Base-by-base conservation (phyloP, 2,888 invertebrate species). In the Pantelozetes paolii region DNA sequence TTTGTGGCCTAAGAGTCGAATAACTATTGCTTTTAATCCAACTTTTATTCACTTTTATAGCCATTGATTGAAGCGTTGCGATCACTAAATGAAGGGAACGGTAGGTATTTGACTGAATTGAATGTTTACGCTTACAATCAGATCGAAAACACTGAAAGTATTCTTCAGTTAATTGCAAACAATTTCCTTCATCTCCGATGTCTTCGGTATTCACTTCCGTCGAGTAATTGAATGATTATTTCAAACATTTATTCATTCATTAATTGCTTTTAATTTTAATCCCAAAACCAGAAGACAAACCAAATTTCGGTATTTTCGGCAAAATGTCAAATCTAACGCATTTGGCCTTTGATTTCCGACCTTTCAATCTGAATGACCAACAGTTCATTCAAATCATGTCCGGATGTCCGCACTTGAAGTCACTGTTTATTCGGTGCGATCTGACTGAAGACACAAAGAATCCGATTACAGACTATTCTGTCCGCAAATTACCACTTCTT, bases 71-170 rank as follows among this genome's bases (percentile, higher is more conserved):
- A 67, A 18, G 8, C 5, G 2, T 67, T 67, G 23, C 2, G 3
- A 26, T 40, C 2, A 23, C 23, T 67, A 23, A 67, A 20, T 42
- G 20, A 67, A 40, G 67, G 67, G 20, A 13, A 42, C 5, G 67
- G 67, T 42, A 67, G 20, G 42, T n/a, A 40, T 42, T 11, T 67
- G 23, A 67, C 5, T n/a, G 67, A 67, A 67, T 13, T 67, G 23
- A 67, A 67, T 42, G 42, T 67, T 13, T 23, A 36, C 20, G 9
- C 40, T 3, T 67, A 67, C 42, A 67, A 40, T 42, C 1, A 13
- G 13, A 5, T 67, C 15, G 36, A 67, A 36, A 40, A 9, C 1
- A 23, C 32, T 3, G 67, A 67, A 23, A 40, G 23, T 23, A 23
- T 67, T 67, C 40, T 67, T 1, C 9, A 67, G 23, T 3, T 42